Base-by-base conservation (phyloP, 2,113 vertebrate species). In the Maccullochella peelii region DNA sequence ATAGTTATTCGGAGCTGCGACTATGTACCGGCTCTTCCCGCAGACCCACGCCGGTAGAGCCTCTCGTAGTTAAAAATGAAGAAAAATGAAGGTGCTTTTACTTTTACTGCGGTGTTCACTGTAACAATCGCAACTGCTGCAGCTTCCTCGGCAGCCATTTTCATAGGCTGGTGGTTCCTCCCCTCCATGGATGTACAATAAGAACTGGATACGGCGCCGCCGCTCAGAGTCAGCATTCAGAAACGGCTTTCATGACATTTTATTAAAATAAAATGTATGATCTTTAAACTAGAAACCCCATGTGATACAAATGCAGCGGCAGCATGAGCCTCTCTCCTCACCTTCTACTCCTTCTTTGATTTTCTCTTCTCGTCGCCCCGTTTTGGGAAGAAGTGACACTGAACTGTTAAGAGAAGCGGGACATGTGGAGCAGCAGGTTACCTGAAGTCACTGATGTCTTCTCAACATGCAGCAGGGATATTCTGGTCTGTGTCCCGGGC, bases 291-390 rank as follows among this genome's bases (percentile, higher is more conserved):
- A 33, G 2, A 33, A 73, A 73, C n/a, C 70, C 49, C 69, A 33
- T 77, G 89, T 76, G 83, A 79, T 50, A 20, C 5, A n/a, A 88
- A 81, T 76, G 84, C 71, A 86, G 66, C 69, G 1, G 71, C 77
- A 73, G 73, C 82, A 66, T 79, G 70, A 80, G 59, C 44, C 27
- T 57, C 74, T 52, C 33, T 55, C 47, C 36, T 67, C 47, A 4
- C 36, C 58, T 75, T 57, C 70, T 58, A 0, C n/a, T 49, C 38
- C 57, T 52, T 6, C 3, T 42, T 65, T 65, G 3, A 15, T 8
- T 20, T 54, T 20, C 62, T 38, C 66, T 54, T 36, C 42, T 38
- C 21, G 36, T 44, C 20, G 6, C 16, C 23, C 2, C 0, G 44
- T 69, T 80, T 58, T 70, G 21, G 44, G 30, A 61, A 57, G 55